A percentile compares a stretch with the other conserved stretches of the same genome.
phyloP scores from a whole-genome alignment of 2,113 vertebrate genomes.

The Montifringilla adamsi region DNA sequence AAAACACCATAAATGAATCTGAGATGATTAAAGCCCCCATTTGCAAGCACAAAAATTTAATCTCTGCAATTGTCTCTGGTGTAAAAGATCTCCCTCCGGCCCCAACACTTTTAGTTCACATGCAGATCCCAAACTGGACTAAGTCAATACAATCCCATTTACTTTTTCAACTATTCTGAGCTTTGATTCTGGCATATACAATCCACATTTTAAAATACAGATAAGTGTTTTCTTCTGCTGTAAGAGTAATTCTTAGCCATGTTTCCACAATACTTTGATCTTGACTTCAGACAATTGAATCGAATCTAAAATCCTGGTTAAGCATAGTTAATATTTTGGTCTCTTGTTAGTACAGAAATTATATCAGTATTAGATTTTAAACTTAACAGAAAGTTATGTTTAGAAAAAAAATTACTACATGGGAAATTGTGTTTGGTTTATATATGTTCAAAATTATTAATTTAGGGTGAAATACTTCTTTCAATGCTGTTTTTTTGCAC shows the following conservation, averaged over 20 bases:
- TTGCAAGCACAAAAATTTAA: conserved; percentile 11
- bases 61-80: conserved; percentile 35
- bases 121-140: background rate
- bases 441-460: background rate
- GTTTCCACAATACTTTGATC: background rate
- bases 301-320: background rate
- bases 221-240: conserved; percentile 5
- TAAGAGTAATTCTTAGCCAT: background rate
- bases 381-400: background rate
- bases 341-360: background rate
- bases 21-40: background rate
- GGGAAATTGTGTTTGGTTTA: background rate
- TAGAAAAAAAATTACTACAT: background rate
- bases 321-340: background rate
- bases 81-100: background rate
- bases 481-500: background rate
- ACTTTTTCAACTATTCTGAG: background rate
- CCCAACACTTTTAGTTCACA: background rate
- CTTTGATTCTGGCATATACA: background rate
- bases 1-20: background rate
- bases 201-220: background rate
- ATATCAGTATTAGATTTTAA: background rate
- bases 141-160: background rate
- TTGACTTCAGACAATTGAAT: background rate
- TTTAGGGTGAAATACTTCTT: background rate